Conservation (phyloP, 1,140 invertebrate species). For the Drosophila seguyi region DNA sequence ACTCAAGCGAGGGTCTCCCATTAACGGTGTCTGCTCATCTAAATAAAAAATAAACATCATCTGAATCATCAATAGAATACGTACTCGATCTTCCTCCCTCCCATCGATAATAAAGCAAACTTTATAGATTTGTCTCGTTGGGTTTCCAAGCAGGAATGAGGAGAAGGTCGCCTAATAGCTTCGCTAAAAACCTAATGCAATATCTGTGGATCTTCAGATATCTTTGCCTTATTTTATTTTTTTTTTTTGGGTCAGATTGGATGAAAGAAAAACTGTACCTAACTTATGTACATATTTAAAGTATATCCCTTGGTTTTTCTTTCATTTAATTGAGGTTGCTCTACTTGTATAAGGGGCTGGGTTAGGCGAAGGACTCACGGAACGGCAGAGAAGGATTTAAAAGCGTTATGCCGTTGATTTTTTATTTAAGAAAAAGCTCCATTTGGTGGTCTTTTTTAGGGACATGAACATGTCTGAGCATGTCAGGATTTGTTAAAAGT, state of each 20-base stretch:
- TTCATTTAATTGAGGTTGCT: constrained; percentile 8
- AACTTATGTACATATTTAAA: too few relatives aligned
- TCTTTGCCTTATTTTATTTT: constrained; percentile 28
- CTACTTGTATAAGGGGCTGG: constrained; percentile 9
- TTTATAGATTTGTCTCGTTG: constrained; percentile 33
- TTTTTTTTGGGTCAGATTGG: not conserved
- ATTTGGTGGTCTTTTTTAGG: not conserved
- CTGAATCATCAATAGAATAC: constrained; percentile 23
- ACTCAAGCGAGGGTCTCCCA: constrained; percentile 25
- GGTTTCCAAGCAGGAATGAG: not conserved
- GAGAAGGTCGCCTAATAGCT: constrained; percentile 34
- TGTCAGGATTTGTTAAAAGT: not conserved
- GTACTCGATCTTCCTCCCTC: not conserved
- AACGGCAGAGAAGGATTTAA: constrained; percentile 25
- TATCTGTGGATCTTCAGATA: constrained; percentile 9
- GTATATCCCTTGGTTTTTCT: too few relatives aligned
- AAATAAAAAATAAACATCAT: constrained; percentile 10
- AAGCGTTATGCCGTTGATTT: not conserved
- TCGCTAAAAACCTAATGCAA: constrained; percentile 37
- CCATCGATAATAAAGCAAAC: constrained; percentile 31
- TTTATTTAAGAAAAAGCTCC: not conserved
- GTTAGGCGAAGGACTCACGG: constrained; percentile 21
- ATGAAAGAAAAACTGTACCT: constrained; percentile 4
- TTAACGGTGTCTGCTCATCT: constrained; percentile 70
- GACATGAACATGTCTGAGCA: not conserved